Evolutionary conservation across 2,888 invertebrate genomes (phyloP).

Genomic region (Mythimna pallens): DNA sequence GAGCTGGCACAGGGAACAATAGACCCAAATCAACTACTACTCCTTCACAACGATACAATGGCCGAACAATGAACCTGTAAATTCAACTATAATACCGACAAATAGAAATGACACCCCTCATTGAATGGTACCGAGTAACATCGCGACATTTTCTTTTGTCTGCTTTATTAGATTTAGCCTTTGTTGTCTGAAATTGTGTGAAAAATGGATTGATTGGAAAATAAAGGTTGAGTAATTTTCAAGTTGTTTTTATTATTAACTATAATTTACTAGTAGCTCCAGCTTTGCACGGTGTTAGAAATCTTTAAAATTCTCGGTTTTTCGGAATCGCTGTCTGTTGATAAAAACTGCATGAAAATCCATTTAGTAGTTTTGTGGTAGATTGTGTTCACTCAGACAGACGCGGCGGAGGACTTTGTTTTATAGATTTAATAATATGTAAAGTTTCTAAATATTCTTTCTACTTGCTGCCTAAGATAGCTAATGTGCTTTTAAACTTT

Average conservation of each 20-base stretch:
- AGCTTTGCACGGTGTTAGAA: no score
- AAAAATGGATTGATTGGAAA: slow-evolving; percentile 39
- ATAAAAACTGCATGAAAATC: no score
- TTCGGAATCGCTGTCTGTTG: no score
- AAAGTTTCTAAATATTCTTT: no score
- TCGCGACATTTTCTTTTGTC: slow-evolving; percentile 53
- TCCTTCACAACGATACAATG: slow-evolving; percentile 31
- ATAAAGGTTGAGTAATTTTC: slow-evolving; percentile 8
- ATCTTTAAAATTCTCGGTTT: no score
- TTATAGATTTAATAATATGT: no score
- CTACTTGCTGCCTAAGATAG: no score
- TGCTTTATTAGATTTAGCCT: slow-evolving; percentile 47
- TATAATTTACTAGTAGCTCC: no score
- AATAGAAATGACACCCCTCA: slow-evolving; percentile 50
- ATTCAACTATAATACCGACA: slow-evolving; percentile 49
- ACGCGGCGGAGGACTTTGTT: no score
- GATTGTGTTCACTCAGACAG: no score
- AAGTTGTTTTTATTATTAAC: background rate
- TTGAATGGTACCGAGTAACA: slow-evolving; percentile 38
- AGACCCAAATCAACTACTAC: slow-evolving; percentile 31
- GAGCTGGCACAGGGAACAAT: slow-evolving; percentile 22
- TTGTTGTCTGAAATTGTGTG: slow-evolving; percentile 28
- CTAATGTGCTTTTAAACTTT: no score
- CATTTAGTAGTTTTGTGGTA: no score
- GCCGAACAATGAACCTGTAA: slow-evolving; percentile 42